These are phyloP conservation scores for Mylabris sibirica DNA, from an alignment of 2,888 invertebrate genomes.

Conservation along the genomic window DNA sequence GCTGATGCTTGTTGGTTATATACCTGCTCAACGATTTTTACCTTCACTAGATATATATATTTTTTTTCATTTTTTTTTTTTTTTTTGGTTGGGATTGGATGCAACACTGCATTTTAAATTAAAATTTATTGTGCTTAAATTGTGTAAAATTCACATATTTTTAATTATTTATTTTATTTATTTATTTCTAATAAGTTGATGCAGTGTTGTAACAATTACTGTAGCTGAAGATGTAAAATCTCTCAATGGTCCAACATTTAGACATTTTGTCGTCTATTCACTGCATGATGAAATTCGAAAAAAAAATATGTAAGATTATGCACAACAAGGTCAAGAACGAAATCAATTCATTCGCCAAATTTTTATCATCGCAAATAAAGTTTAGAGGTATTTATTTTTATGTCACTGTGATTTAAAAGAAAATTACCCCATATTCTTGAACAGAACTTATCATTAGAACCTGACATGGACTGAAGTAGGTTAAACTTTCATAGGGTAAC, in stretches of 20 bases:
- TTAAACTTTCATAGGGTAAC: no score
- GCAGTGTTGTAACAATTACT: constrained; percentile 57
- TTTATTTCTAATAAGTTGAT: constrained; percentile 18
- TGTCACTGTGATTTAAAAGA: no score
- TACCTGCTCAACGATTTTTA: constrained; percentile 62
- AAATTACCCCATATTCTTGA: no score
- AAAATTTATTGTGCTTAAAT: background rate
- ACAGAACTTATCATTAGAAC: no score
- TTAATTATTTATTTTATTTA: no score
- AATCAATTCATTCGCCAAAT: constrained; percentile 37
- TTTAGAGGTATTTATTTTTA: no score
- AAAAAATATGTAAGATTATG: constrained; percentile 53
- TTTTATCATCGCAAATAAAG: no score
- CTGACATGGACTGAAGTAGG: no score
- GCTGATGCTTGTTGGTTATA: constrained; percentile 63
- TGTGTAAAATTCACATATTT: background rate
- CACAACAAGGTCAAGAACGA: constrained; percentile 14
- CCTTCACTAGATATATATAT: constrained; percentile 60
- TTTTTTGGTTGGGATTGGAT: constrained; percentile 60
- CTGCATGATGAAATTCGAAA: constrained; percentile 56
- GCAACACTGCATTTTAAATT: constrained; percentile 53
- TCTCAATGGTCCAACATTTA: constrained; percentile 61
- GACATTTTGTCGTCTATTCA: constrained; percentile 61
- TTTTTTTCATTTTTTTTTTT: constrained; percentile 52
- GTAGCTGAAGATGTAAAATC: constrained; percentile 61